phyloP scores from a whole-genome alignment of 1,140 invertebrate species.

The Dinoponera quadriceps region DNA sequence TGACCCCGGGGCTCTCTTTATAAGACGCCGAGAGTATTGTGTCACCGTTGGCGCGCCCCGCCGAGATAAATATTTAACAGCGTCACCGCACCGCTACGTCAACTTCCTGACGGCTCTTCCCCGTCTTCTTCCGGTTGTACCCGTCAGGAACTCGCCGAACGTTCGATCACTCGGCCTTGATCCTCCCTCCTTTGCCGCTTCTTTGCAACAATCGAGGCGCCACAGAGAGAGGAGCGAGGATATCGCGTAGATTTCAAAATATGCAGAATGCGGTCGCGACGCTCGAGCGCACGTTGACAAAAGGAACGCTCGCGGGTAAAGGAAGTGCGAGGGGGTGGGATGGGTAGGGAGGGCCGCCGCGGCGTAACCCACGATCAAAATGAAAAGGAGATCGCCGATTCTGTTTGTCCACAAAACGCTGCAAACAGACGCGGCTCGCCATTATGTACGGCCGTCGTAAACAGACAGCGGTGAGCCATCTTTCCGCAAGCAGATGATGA shows the following conservation, averaged over 20 bases:
- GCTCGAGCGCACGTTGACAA: slow-evolving; percentile 74
- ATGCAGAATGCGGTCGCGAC: slow-evolving; percentile 71
- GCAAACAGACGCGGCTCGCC: slow-evolving; percentile 62
- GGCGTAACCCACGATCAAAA: slow-evolving; percentile 61
- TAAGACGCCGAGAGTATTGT: slow-evolving; percentile 46
- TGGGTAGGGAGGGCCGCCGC: background rate
- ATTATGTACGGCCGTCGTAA: slow-evolving; percentile 65
- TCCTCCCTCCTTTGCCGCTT: slow-evolving; percentile 15
- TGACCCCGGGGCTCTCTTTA: slow-evolving; percentile 22
- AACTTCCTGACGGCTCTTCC: slow-evolving; percentile 63
- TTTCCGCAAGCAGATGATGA: slow-evolving; percentile 71
- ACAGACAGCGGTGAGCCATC: slow-evolving; percentile 64
- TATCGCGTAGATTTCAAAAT: slow-evolving; percentile 69
- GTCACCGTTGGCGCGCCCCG: slow-evolving; percentile 38
- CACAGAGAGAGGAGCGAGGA: slow-evolving; percentile 25
- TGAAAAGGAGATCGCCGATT: slow-evolving; percentile 70
- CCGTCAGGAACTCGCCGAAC: slow-evolving; percentile 42
- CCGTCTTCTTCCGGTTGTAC: slow-evolving; percentile 68
- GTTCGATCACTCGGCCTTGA: slow-evolving; percentile 60
- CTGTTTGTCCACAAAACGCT: slow-evolving; percentile 72
- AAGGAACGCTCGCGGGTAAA: slow-evolving; percentile 62
- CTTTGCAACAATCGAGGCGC: slow-evolving; percentile 7
- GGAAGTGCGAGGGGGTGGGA: slow-evolving; percentile 58
- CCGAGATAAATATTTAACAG: slow-evolving; percentile 75
- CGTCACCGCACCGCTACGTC: slow-evolving; percentile 61